Percentiles rank a stretch among this genome's conserved stretches.
Conservation (phyloP, 2,888 invertebrate species). For the Sesia bembeciformis region DNA sequence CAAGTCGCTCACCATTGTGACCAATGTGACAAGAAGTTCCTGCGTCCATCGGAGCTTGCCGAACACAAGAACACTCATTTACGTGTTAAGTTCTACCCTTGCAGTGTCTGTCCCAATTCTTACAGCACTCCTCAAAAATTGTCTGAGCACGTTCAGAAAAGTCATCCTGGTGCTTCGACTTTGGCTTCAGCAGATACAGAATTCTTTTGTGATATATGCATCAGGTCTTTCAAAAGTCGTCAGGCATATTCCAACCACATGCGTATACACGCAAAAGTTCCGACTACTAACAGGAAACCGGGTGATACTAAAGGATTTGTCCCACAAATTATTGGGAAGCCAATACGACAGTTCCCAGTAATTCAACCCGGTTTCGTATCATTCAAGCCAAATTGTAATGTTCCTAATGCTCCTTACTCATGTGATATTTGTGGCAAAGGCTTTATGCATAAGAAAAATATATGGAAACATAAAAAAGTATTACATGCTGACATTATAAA, state of each 20-base stretch:
- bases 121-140: constrained; percentile 77
- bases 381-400: constrained; percentile 52
- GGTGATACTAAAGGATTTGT: constrained; percentile 50
- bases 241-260: constrained; percentile 71
- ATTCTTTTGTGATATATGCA: constrained; percentile 75
- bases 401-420: constrained; percentile 68
- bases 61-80: constrained; percentile 80
- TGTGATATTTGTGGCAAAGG: constrained; percentile 80
- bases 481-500: constrained; percentile 60
- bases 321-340: constrained; percentile 60
- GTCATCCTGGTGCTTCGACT: constrained; percentile 53
- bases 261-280: constrained; percentile 69
- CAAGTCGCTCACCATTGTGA: constrained; percentile 73
- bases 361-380: constrained; percentile 44
- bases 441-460: constrained; percentile 71
- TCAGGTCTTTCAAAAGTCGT: constrained; percentile 74
- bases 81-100: constrained; percentile 78
- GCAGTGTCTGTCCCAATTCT: constrained; percentile 72
- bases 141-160: constrained; percentile 69
- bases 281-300: constrained; percentile 64
- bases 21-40: constrained; percentile 77
- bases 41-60: constrained; percentile 73
- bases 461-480: constrained; percentile 72
- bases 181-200: constrained; percentile 36
- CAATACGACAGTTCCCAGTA: constrained; percentile 49